Evolutionary conservation across 2,113 vertebrate genomes (phyloP).

Genomic region (Pangasianodon hypophthalmus): DNA sequence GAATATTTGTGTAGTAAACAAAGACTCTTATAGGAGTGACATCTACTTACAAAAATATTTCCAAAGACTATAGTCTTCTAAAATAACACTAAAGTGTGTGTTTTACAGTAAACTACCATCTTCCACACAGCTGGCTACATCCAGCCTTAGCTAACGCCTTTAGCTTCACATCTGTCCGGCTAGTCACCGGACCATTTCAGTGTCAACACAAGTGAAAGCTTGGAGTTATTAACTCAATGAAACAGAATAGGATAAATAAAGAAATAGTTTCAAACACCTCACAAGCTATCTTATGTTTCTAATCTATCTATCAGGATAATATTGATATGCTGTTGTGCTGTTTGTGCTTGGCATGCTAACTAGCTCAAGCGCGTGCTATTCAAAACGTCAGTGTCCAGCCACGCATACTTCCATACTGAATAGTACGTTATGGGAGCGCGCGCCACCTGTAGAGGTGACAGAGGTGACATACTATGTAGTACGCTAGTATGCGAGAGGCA

Average conservation of each 20-base stretch:
- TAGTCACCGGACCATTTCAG: not conserved
- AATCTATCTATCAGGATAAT: not conserved
- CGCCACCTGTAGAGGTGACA: not conserved
- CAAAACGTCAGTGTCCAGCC: not conserved
- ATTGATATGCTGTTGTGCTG: not conserved
- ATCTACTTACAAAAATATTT: not conserved
- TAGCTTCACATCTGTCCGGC: not conserved
- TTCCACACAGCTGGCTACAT: not conserved
- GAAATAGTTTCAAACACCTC: not conserved
- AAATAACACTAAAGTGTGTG: not conserved
- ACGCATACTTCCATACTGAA: not conserved
- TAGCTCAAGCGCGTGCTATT: not conserved
- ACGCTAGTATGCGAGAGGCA: not conserved
- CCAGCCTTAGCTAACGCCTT: not conserved
- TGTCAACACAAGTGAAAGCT: not conserved
- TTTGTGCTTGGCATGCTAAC: not conserved
- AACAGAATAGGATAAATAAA: not conserved
- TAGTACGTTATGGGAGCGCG: not conserved
- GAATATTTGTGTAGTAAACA: not conserved
- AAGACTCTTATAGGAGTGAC: not conserved
- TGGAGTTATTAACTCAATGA: not conserved
- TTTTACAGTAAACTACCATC: not conserved
- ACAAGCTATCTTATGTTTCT: not conserved
- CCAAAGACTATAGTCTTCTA: not conserved
- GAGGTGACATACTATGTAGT: constrained; percentile 1